These are phyloP conservation scores for Melanotaenia parkinsoni DNA, from an alignment of 2,797 vertebrate species.

Conservation along the genomic window DNA sequence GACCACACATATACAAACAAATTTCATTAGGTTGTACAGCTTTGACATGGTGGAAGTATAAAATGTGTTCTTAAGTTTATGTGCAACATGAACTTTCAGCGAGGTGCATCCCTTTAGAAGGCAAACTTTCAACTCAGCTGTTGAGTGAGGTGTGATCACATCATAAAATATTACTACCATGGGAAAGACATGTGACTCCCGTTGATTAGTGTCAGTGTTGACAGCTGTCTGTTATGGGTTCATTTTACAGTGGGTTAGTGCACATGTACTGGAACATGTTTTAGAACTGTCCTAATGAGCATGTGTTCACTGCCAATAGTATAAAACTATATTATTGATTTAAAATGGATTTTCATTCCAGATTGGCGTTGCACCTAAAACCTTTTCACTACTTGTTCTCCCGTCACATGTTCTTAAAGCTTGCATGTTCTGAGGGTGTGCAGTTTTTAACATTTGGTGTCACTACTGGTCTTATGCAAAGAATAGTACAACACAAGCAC, in stretches of 20 bases:
- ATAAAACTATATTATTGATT: not conserved
- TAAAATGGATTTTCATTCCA: not conserved
- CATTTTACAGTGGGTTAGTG: not conserved
- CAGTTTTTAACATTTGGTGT: not conserved
- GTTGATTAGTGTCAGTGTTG: conserved; percentile 13
- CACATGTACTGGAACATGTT: not conserved
- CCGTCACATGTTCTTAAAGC: not conserved
- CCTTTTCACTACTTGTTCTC: not conserved
- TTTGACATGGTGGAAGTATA: not conserved
- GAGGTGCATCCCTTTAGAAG: not conserved
- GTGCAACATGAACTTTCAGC: not conserved
- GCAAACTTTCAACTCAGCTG: not conserved
- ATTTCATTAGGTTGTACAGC: not conserved
- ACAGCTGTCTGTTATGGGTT: not conserved
- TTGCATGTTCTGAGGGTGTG: not conserved
- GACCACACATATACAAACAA: not conserved
- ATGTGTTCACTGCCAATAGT: not conserved
- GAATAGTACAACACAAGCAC: conserved; percentile 57
- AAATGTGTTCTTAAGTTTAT: not conserved
- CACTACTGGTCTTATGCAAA: not conserved
- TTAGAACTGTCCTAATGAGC: not conserved
- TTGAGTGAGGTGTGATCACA: conserved; percentile 10
- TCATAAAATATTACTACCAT: not conserved
- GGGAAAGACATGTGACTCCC: conserved; percentile 23
- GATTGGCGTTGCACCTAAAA: not conserved